These are phyloP conservation scores for Suillia variegata DNA, from an alignment of 2,888 invertebrate species.

Conservation along the genomic window DNA sequence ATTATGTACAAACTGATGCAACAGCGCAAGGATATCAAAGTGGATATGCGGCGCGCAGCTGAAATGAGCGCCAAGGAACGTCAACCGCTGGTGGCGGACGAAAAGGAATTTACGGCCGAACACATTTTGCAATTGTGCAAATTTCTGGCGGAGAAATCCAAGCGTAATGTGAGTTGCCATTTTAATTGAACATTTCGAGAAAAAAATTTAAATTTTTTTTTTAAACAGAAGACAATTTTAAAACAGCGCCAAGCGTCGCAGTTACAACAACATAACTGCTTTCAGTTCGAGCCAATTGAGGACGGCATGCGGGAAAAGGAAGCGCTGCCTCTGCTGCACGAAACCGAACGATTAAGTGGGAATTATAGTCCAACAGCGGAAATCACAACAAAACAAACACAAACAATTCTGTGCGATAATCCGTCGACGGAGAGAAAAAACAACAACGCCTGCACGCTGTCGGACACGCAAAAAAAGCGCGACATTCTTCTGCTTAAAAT, in stretches of 20 bases:
- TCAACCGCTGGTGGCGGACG: slow-evolving; percentile 22
- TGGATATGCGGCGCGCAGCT: slow-evolving; percentile 20
- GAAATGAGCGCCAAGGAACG: slow-evolving; percentile 9
- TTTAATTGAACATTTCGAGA: no score
- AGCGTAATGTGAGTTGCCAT: slow-evolving; percentile 43
- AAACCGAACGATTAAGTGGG: no score
- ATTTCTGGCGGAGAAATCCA: slow-evolving; percentile 54
- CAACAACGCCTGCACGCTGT: no score
- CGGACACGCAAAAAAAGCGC: slow-evolving; percentile 29
- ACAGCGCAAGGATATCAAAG: slow-evolving; percentile 24
- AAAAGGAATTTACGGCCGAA: slow-evolving; percentile 44
- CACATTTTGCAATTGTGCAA: slow-evolving; percentile 51
- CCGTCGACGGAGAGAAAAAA: no score
- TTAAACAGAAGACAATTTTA: slow-evolving; percentile 1
- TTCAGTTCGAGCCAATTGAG: not conserved
- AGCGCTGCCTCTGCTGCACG: not conserved
- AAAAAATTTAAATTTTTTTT: not conserved
- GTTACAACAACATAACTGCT: no score
- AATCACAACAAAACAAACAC: not conserved
- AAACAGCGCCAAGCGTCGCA: not conserved
- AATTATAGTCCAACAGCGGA: no score
- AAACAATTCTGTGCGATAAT: no score
- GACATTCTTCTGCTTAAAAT: slow-evolving; percentile 55
- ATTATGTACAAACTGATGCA: slow-evolving; percentile 52
- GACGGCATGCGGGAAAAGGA: not conserved